phyloP scores from a whole-genome alignment of 2,888 invertebrate genomes.

The Drosophila rellima region DNA sequence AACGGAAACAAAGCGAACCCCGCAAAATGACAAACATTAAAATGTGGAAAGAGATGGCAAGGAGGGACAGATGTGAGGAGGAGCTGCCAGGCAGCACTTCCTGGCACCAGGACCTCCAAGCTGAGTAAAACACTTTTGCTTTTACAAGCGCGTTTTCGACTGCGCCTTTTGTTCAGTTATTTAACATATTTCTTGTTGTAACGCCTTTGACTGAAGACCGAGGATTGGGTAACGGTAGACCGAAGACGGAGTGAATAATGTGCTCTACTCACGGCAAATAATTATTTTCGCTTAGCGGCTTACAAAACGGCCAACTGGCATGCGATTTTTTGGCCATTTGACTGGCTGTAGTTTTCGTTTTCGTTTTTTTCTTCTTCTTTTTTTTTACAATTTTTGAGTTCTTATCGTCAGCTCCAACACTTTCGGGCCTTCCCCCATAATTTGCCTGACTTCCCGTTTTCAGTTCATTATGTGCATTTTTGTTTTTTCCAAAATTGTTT shows the following conservation, averaged over 20 bases:
- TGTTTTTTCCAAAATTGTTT: slow-evolving; percentile 51
- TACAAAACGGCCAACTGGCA: slow-evolving; percentile 68
- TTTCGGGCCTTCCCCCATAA: slow-evolving; percentile 21
- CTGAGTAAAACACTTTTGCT: slow-evolving; percentile 68
- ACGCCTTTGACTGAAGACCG: slow-evolving; percentile 27
- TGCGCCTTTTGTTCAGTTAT: slow-evolving; percentile 57
- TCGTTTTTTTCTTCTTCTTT: not conserved
- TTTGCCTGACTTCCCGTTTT: slow-evolving; percentile 21
- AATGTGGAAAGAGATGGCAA: slow-evolving; percentile 24
- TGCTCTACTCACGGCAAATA: slow-evolving; percentile 83
- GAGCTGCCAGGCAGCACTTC: slow-evolving; percentile 16
- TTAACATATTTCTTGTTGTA: slow-evolving; percentile 64
- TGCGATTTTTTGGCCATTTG: slow-evolving; percentile 70
- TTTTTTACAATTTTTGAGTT: slow-evolving; percentile 5
- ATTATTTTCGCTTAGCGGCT: slow-evolving; percentile 77
- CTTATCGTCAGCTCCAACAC: slow-evolving; percentile 40
- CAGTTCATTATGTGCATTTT: slow-evolving; percentile 74
- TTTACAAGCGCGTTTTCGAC: slow-evolving; percentile 56
- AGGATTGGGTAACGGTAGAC: slow-evolving; percentile 4
- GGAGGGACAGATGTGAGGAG: not conserved
- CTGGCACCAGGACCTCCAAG: slow-evolving; percentile 8
- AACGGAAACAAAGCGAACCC: slow-evolving; percentile 31
- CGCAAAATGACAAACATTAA: slow-evolving; percentile 58
- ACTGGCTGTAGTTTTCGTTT: slow-evolving; percentile 41
- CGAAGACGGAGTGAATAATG: slow-evolving; percentile 76